Evolutionary conservation across 2,113 vertebrate genomes (phyloP), one percentile per base, ranked within the genome.

Genomic region (Panthera tigris): DNA sequence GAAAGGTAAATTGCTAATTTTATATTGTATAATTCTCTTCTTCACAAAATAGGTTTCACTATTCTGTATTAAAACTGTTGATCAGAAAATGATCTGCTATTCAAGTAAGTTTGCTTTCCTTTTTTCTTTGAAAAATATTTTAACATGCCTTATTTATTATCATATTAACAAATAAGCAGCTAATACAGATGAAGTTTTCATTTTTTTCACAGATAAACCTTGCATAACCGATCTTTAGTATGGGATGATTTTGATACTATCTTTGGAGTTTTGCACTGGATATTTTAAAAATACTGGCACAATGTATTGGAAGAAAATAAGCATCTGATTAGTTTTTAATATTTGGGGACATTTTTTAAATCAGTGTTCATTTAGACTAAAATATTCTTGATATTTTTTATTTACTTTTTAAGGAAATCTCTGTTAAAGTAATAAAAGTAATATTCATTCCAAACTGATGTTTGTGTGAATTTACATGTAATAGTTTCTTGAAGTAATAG

Each of bases 191-290:
- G 81, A 98, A 98, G 89, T 98, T 95, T 95, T 96, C 97, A 92
- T 98, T 98, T 98, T 98, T 98, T 97, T 98, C 94, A 98, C 97
- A 97, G 96, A 95, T 98, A 98, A 98, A 98, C 95, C 98, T 98
- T 98, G 85, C 95, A 94, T 96, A 98, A 96, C 88, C 98, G 98
- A 98, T 98, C 97, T 98, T 98, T 98, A 98, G 98, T 98, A 98
- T 98, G 98, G 98, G 98, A 98, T 99, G 98, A 98, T 99, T 99
- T 99, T 98, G 98, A 98, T 99, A 99, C 98, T 99, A 98, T 98
- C 95, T 98, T 98, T 96, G 89, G 98, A 99, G 98, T 99, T 99
- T 99, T 99, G 98, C 98, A 99, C 98, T 99, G 99, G 98, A 98
- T 98, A 97, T 98, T 98, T 93, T 98, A 97, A 97, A 98, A 98